Base-by-base conservation (phyloP, 2,888 invertebrate species). In the Carabus problematicus region DNA sequence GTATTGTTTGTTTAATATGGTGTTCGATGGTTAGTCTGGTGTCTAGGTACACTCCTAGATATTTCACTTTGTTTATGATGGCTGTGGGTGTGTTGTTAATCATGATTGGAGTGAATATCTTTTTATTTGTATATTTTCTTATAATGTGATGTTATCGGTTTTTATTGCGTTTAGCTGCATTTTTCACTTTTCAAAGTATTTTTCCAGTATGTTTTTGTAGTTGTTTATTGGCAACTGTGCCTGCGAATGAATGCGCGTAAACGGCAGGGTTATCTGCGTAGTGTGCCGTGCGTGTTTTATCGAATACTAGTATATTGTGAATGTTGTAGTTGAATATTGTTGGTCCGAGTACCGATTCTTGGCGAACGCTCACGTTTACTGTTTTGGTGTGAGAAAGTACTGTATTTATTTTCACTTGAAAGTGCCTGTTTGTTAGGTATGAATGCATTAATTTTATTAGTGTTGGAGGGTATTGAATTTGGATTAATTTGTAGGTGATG, bases 401-500 rank as follows among this genome's bases (percentile, higher is more conserved):
- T 12, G 11, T 6, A 7, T 45, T 45, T 1, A 76, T 71, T 70
- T 71, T 66, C 4, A 76, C 75, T 56, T 54, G 40, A 2, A 77
- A 69, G 1, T 62, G 12, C 63, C 75, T 68, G 6, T 75, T 71
- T 14, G 58, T 70, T 2, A 78, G 55, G 59, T 77, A 79, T 2
- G 73, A 73, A 29, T 72, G 29, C 1, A 75, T 66, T 9, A 76
- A 39, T 64, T 72, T 73, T 6, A 75, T 72, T n/a, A 77, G 11
- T 6, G 62, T 40, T 8, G 7, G 6, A 4, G 75, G 75, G 40
- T 75, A 72, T 18, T 74, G 66, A 29, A 70, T 19, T 58, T 71
- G 58, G 1, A 74, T 73, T 64, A 79, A 71, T 73, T 77, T 78
- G 64, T 72, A 73, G 0, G 76, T 71, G 1, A 79, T 74, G 4